Evolutionary conservation across 2,797 vertebrate species (phyloP).

Genomic region (Geotrypetes seraphini): DNA sequence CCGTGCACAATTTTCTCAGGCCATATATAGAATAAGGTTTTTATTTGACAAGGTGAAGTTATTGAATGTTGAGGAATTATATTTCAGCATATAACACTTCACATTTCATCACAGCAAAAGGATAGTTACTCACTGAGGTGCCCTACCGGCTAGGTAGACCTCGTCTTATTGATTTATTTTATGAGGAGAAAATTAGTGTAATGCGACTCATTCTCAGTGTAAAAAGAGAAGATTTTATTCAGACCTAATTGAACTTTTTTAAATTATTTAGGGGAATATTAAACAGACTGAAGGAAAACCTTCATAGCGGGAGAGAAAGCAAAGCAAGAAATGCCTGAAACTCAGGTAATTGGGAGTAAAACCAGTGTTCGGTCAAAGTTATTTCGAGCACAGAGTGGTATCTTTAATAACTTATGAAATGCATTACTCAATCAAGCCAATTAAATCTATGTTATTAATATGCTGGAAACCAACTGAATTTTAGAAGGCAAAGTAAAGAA

Average conservation of each 20-base stretch:
- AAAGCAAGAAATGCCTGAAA: too few species aligned
- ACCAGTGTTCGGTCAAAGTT: too few species aligned
- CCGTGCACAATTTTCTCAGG: too few species aligned
- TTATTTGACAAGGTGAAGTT: conserved; percentile 30
- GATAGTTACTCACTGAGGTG: conserved; percentile 27
- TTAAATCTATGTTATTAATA: too few species aligned
- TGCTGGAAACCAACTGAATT: too few species aligned
- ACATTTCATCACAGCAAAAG: conserved; percentile 32
- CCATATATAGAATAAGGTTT: too few species aligned
- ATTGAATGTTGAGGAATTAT: conserved; percentile 39
- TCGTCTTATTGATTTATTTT: conserved; percentile 13
- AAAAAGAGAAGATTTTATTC: conserved; percentile 23
- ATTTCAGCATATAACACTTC: conserved; percentile 21
- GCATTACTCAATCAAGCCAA: too few species aligned
- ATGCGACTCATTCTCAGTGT: conserved; percentile 10
- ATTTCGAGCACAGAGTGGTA: too few species aligned
- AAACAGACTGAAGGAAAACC: conserved; percentile 5
- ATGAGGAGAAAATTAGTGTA: conserved; percentile 5
- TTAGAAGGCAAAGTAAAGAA: too few species aligned
- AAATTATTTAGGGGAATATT: conserved; percentile 16
- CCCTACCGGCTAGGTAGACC: conserved; percentile 13
- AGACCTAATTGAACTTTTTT: conserved; percentile 15
- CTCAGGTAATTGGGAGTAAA: too few species aligned
- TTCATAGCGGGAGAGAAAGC: too few species aligned
- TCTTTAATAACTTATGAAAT: too few species aligned